Evolutionary conservation across 2,888 invertebrate genomes (phyloP).

Genomic region (Elgonia sp.): DNA sequence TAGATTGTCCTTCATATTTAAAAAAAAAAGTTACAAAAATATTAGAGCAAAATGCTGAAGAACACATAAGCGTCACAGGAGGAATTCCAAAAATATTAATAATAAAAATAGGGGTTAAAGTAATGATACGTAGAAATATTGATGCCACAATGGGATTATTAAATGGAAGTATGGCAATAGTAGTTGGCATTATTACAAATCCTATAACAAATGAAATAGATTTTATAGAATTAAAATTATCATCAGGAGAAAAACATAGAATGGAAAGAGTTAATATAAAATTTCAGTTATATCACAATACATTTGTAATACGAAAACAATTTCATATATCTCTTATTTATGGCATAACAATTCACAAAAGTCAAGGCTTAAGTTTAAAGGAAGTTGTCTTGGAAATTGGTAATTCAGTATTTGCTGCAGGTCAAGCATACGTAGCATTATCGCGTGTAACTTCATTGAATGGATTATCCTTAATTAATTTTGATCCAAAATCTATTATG

Average conservation of each 20-base stretch:
- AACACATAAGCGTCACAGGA: background rate
- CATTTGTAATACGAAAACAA: slow-evolving; percentile 63
- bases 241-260: slow-evolving; percentile 61
- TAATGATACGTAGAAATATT: slow-evolving; percentile 80
- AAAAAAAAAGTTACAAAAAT: slow-evolving; percentile 25
- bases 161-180: slow-evolving; percentile 28
- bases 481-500: slow-evolving; percentile 58
- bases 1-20: slow-evolving; percentile 33
- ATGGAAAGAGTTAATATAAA: slow-evolving; percentile 73
- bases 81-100: slow-evolving; percentile 27
- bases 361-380: slow-evolving; percentile 1
- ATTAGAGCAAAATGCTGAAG: slow-evolving; percentile 4
- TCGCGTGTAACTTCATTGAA: background rate
- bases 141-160: slow-evolving; percentile 54
- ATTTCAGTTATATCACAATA: slow-evolving; percentile 32
- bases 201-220: slow-evolving; percentile 56
- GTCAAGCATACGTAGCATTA: slow-evolving; percentile 13
- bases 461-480: slow-evolving; percentile 1
- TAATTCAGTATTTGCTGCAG: background rate
- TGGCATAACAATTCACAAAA: slow-evolving; percentile 78
- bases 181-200: background rate
- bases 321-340: slow-evolving; percentile 78
- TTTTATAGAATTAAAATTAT: slow-evolving; percentile 65
- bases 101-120: slow-evolving; percentile 37
- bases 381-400: background rate